Conservation (phyloP, 2,888 invertebrate genomes). For the Himalopsyche tibetana region DNA sequence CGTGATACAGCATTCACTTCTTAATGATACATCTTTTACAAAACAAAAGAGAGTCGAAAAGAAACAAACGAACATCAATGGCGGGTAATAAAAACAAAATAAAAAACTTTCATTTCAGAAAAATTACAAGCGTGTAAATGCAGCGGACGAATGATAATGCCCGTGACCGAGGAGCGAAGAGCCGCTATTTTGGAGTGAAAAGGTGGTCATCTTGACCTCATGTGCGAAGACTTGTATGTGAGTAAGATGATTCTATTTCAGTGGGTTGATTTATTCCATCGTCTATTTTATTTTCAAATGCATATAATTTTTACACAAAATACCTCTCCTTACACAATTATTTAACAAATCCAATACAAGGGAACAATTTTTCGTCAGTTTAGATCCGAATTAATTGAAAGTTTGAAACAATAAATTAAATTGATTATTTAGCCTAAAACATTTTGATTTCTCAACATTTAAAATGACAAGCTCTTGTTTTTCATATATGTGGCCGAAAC, state of each 20-base stretch:
- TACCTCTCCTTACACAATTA: too few relatives aligned
- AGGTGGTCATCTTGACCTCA: slow-evolving; percentile 15
- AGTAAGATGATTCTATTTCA: background rate
- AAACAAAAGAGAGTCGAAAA: slow-evolving; percentile 13
- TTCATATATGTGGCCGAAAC: too few relatives aligned
- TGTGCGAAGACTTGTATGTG: background rate
- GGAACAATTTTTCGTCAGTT: too few relatives aligned
- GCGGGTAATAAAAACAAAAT: slow-evolving; percentile 30
- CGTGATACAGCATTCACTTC: slow-evolving; percentile 12
- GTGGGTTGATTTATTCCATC: too few relatives aligned
- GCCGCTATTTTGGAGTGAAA: slow-evolving; percentile 31
- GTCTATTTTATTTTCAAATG: too few relatives aligned
- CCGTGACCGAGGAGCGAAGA: slow-evolving; percentile 45
- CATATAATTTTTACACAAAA: too few relatives aligned
- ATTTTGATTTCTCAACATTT: too few relatives aligned
- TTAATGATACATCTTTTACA: slow-evolving; percentile 26
- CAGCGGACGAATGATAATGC: slow-evolving; percentile 44
- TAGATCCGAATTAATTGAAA: too few relatives aligned
- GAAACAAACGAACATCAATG: slow-evolving; percentile 31
- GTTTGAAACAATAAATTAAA: too few relatives aligned
- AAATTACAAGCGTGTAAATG: slow-evolving; percentile 51
- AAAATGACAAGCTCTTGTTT: too few relatives aligned
- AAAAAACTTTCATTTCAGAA: slow-evolving; percentile 28
- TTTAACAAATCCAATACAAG: too few relatives aligned
- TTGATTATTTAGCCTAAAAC: too few relatives aligned